These are phyloP conservation scores for Procambarus clarkii DNA, from an alignment of 1,140 invertebrate species.

Conservation along the genomic window DNA sequence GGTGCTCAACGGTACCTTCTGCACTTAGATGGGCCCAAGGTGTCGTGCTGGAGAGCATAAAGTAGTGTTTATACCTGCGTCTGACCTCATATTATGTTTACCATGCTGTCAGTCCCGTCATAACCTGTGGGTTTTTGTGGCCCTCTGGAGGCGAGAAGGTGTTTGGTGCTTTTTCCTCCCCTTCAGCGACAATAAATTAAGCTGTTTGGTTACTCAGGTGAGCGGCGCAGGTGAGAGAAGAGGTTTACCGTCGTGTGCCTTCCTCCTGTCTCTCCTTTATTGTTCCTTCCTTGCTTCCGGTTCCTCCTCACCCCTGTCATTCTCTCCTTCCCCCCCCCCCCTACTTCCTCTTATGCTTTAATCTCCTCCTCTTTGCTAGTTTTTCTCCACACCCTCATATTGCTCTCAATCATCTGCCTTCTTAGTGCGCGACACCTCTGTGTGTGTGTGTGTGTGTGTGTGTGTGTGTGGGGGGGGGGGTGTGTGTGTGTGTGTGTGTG, in stretches of 20 bases:
- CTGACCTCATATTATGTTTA: background rate
- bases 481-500: too few species aligned
- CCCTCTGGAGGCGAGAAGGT: background rate
- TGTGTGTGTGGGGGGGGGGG: too few species aligned
- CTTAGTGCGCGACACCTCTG: too few species aligned
- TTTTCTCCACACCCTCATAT: too few species aligned
- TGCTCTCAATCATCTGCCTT: too few species aligned
- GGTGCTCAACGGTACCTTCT: background rate
- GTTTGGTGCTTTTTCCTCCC: background rate
- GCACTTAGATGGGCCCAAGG: background rate
- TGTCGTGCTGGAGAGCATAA: background rate
- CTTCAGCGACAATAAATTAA: background rate
- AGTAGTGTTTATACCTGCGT: background rate
- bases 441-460: too few species aligned
- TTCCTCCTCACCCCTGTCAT: background rate
- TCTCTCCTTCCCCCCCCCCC: background rate
- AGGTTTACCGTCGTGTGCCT: too few species aligned
- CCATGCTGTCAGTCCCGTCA: background rate
- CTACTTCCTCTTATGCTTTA: too few species aligned
- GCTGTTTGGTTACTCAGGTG: slow-evolving; percentile 1
- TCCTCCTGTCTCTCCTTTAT: background rate
- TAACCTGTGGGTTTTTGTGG: background rate
- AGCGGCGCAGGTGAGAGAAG: background rate
- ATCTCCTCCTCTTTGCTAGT: too few species aligned
- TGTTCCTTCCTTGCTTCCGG: background rate